These are phyloP conservation scores for Cryptophagus acutangulus DNA, from an alignment of 2,888 invertebrate genomes.

Conservation along the genomic window DNA sequence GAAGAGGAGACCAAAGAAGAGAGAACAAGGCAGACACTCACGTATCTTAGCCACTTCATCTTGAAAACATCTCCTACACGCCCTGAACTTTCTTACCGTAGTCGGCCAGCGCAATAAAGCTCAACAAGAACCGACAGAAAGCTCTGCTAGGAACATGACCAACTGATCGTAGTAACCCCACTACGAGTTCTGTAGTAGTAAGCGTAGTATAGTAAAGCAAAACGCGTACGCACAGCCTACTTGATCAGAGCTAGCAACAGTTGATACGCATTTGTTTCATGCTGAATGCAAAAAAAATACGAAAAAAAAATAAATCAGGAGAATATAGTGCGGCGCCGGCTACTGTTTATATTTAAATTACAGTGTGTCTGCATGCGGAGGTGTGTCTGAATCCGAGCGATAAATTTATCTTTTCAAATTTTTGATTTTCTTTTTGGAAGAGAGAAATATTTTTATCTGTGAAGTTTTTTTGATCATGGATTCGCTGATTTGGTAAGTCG, in stretches of 20 bases:
- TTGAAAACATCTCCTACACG: slow-evolving; percentile 43
- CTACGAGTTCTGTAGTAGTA: slow-evolving; percentile 45
- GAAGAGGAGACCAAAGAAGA: too few relatives aligned
- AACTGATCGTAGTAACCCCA: slow-evolving; percentile 44
- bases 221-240: slow-evolving; percentile 26
- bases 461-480: too few relatives aligned
- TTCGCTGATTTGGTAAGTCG: too few relatives aligned
- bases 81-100: slow-evolving; percentile 45
- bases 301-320: slow-evolving; percentile 1
- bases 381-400: too few relatives aligned
- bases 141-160: slow-evolving; percentile 26
- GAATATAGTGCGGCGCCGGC: slow-evolving; percentile 20
- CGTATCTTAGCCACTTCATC: slow-evolving; percentile 36
- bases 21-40: too few relatives aligned
- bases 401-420: too few relatives aligned
- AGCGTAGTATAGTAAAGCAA: slow-evolving; percentile 37
- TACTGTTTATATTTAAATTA: slow-evolving; percentile 26
- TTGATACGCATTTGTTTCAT: slow-evolving; percentile 24
- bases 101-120: slow-evolving; percentile 28
- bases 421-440: too few relatives aligned
- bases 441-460: too few relatives aligned
- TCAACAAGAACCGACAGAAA: slow-evolving; percentile 20
- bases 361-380: too few relatives aligned
- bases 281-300: slow-evolving; percentile 9
- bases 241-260: slow-evolving; percentile 25